Evolutionary conservation across 2,113 vertebrate species (phyloP).

Genomic region (Clarias macrocephalus): DNA sequence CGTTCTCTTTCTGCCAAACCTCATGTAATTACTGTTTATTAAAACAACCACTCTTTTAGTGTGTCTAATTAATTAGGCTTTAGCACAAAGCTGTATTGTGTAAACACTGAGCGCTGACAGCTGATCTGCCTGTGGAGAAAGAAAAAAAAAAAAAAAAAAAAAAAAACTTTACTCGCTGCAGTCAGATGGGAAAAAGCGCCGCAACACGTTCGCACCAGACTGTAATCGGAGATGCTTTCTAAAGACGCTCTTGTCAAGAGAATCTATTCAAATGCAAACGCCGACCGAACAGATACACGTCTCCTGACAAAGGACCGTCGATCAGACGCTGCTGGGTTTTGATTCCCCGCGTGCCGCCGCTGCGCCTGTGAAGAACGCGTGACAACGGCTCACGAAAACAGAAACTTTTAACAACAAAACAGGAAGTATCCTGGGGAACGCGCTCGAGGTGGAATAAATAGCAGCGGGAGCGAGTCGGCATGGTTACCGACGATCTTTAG

Average conservation of each 20-base stretch:
- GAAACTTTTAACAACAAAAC: background rate
- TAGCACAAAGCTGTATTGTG: slow-evolving; percentile 13
- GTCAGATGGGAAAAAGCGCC: slow-evolving; percentile 21
- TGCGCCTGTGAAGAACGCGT: background rate
- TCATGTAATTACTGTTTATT: slow-evolving; percentile 52
- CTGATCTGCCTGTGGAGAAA: slow-evolving; percentile 26
- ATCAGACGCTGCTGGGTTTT: background rate
- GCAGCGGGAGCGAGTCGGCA: background rate
- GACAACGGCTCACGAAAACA: background rate
- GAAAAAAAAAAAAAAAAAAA: slow-evolving; percentile 18
- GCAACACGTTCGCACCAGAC: background rate
- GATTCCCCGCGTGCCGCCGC: background rate
- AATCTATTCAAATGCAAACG: slow-evolving; percentile 37
- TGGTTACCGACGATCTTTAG: background rate
- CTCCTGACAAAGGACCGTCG: slow-evolving; percentile 14
- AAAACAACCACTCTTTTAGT: slow-evolving; percentile 44
- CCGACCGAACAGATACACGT: slow-evolving; percentile 18
- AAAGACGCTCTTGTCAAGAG: slow-evolving; percentile 25
- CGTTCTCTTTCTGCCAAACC: slow-evolving; percentile 33
- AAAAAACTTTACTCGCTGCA: background rate
- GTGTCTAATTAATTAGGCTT: slow-evolving; percentile 50
- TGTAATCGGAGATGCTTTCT: slow-evolving; percentile 25
- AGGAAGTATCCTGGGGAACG: background rate
- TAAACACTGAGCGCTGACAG: slow-evolving; percentile 8
- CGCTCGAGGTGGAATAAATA: background rate